These are phyloP conservation scores for Scleropages formosus DNA, from an alignment of 2,797 vertebrate genomes.

Conservation along the genomic window DNA sequence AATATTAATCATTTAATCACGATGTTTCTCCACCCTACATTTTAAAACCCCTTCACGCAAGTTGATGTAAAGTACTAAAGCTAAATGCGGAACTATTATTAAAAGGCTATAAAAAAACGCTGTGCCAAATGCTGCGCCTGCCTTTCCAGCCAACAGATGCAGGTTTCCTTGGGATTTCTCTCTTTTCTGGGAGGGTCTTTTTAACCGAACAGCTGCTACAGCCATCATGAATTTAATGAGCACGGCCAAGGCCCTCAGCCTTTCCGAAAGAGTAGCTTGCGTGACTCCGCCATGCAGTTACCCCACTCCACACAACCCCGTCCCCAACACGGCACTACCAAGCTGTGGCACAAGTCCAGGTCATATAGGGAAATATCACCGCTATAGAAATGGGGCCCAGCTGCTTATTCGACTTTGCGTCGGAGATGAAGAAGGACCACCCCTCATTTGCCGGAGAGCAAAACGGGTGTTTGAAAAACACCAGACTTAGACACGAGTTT, in stretches of 20 bases:
- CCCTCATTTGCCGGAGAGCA: conserved; percentile 12
- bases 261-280: too few species aligned
- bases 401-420: conserved; percentile 33
- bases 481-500: not conserved
- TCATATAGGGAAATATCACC: conserved; percentile 31
- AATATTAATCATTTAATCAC: too few species aligned
- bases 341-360: not conserved
- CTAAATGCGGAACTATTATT: too few species aligned
- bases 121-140: conserved; percentile 19
- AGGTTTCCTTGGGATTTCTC: not conserved
- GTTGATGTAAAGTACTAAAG: too few species aligned
- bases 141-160: not conserved
- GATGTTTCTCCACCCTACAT: too few species aligned
- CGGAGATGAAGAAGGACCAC: conserved; percentile 11
- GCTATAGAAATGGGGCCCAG: conserved; percentile 13
- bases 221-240: conserved; percentile 36
- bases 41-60: too few species aligned
- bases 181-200: conserved; percentile 12
- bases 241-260: not conserved
- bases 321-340: not conserved
- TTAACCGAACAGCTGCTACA: conserved; percentile 35
- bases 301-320: too few species aligned
- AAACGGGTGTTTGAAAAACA: conserved; percentile 2
- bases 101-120: conserved; percentile 1
- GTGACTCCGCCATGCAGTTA: too few species aligned